Evolutionary conservation across 2,113 vertebrate species (phyloP).

Genomic region (Peromyscus leucopus): DNA sequence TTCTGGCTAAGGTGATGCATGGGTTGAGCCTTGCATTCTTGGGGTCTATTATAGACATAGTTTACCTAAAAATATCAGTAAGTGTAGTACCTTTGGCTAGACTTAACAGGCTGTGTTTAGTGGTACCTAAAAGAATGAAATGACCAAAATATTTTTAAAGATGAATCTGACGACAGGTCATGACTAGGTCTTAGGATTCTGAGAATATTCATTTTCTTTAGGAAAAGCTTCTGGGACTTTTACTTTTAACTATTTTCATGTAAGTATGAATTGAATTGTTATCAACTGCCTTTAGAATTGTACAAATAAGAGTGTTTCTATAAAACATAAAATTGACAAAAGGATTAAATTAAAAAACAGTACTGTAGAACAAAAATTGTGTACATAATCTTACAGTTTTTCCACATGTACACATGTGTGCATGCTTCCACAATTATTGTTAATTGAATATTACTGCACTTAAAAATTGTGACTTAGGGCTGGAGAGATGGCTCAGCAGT

Average conservation of each 20-base stretch:
- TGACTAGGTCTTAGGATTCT: constrained; percentile 56
- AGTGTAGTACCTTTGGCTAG: background rate
- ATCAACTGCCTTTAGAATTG: background rate
- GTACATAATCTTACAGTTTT: constrained; percentile 19
- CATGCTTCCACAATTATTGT: constrained; percentile 10
- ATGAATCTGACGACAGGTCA: constrained; percentile 1
- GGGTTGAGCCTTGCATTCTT: background rate
- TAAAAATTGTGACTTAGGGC: background rate
- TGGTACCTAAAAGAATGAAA: constrained; percentile 49
- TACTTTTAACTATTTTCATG: background rate
- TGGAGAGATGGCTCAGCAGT: background rate
- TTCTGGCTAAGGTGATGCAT: constrained; percentile 43
- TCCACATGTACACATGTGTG: background rate
- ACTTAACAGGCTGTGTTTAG: constrained; percentile 55
- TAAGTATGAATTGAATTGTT: background rate
- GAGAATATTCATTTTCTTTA: constrained; percentile 26
- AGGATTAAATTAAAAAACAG: constrained; percentile 49
- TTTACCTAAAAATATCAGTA: constrained; percentile 51
- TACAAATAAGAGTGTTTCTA: background rate
- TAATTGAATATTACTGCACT: background rate
- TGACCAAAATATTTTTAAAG: background rate
- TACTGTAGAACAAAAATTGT: background rate
- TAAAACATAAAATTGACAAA: constrained; percentile 56
- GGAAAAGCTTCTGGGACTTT: constrained; percentile 22
- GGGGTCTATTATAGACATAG: constrained; percentile 21